phyloP scores from a whole-genome alignment of 1,140 invertebrate genomes.

The Pseudoatta argentina region DNA sequence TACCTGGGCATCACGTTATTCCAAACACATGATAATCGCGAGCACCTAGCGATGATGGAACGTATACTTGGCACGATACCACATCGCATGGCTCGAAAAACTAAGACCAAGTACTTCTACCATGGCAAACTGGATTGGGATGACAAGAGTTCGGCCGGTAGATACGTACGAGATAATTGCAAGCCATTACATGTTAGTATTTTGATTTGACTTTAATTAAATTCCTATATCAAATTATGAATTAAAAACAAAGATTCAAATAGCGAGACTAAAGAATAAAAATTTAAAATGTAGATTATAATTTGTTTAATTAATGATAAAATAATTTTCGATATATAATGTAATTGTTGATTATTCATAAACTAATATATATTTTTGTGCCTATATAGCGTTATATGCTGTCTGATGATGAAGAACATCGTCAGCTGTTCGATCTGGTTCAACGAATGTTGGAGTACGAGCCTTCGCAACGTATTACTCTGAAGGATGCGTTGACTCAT shows the following conservation, averaged over 20 bases:
- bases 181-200: slow-evolving; percentile 95
- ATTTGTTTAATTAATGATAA: background rate
- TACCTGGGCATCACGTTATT: slow-evolving; percentile 99
- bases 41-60: slow-evolving; percentile 99
- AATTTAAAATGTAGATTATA: background rate
- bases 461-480: slow-evolving; percentile 94
- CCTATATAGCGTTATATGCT: slow-evolving; percentile 94
- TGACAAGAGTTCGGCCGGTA: slow-evolving; percentile 96
- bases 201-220: background rate
- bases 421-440: slow-evolving; percentile 97
- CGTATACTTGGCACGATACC: slow-evolving; percentile 98
- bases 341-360: background rate
- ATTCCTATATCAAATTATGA: background rate
- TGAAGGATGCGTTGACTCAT: slow-evolving; percentile 96
- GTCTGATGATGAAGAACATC: slow-evolving; percentile 95
- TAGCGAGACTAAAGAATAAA: background rate
- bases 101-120: slow-evolving; percentile 99
- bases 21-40: slow-evolving; percentile 99
- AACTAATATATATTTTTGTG: background rate
- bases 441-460: slow-evolving; percentile 99
- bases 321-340: background rate
- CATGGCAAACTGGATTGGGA: slow-evolving; percentile 98
- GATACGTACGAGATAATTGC: slow-evolving; percentile 99
- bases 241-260: background rate
- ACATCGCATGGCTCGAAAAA: slow-evolving; percentile 98